Evolutionary conservation across 2,113 vertebrate species (phyloP), one percentile per base, ranked within the genome.

Genomic region (Syngnathus scovelli): DNA sequence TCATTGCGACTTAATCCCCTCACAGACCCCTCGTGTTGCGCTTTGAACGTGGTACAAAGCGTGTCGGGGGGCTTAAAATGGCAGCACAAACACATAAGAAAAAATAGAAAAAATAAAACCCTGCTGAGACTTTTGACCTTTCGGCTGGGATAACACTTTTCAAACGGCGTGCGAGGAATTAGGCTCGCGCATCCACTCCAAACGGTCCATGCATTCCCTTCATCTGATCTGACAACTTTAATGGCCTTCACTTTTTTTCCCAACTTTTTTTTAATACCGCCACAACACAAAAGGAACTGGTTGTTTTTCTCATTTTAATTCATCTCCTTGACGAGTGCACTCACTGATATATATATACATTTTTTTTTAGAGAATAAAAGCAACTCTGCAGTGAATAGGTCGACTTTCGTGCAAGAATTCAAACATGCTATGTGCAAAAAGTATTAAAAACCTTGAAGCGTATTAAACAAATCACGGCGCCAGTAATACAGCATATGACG

Each of bases 61-160:
- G 72, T 86, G 84, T 87, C 87, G 85, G 84, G 85, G 83, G 10
- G 44, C 82, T 88, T 87, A 86, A 88, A 90, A 85, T 82, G 83
- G 83, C 82, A 80, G 78, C 86, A 87, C 82, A 88, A 86, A 90
- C 86, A 89, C 82, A 85, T 79, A 84, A 85, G 86, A 85, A 87
- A 84, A 87, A 87, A 85, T 2, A 43, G 11, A 43, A n/a, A 61
- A 39, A 37, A 44, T 88, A 83, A 87, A 87, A 87, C 83, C 85
- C 87, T 73, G 82, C 84, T 86, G 87, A 87, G 88, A 87, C 85
- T 90, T 87, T 87, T 89, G 87, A 90, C 88, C 88, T 90, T 90
- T 90, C 66, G 37, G 46, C 72, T 49, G 74, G 86, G 88, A 87
- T 88, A 87, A 90, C 86, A 90, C 87, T 86, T 88, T 90, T 90